Percentiles rank a stretch among this genome's conserved stretches.
phyloP scores from a whole-genome alignment of 2,888 invertebrate species.

The Hydroisotoma schaefferi region DNA sequence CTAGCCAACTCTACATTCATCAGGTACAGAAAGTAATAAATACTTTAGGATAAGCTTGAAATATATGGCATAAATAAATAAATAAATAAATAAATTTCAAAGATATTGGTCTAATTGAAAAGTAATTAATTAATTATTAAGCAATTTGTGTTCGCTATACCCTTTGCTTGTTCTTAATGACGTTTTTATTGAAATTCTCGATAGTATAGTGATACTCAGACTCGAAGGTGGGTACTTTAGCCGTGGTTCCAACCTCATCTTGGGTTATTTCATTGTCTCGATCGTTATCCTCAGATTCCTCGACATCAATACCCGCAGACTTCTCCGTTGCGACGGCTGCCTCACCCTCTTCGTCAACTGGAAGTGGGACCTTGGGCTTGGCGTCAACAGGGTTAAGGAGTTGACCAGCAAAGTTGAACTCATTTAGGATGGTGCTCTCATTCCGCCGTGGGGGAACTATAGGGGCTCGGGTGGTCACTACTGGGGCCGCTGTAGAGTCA shows the following conservation, averaged over 20 bases:
- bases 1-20: no score
- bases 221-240: constrained; percentile 18
- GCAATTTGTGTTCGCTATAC: constrained; percentile 14
- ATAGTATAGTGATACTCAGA: constrained; percentile 27
- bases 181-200: constrained; percentile 12
- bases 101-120: neutral
- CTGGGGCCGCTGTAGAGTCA: constrained; percentile 16
- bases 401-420: constrained; percentile 17
- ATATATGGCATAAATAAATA: constrained; percentile 11
- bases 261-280: constrained; percentile 29
- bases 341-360: constrained; percentile 9
- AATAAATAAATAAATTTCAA: constrained; percentile 7
- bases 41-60: constrained; percentile 10
- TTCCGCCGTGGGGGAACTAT: constrained; percentile 10
- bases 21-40: constrained; percentile 28
- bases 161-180: no score
- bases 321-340: constrained; percentile 6
- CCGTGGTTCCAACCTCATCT: constrained; percentile 27
- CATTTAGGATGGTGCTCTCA: constrained; percentile 17
- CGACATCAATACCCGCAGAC: constrained; percentile 14
- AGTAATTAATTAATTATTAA: neutral
- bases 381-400: neutral
- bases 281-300: constrained; percentile 16
- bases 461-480: constrained; percentile 8
- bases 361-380: neutral